Evolutionary conservation across 2,113 vertebrate genomes (phyloP), one percentile per base, ranked within the genome.

Genomic region (Eudyptes chrysolophus): DNA sequence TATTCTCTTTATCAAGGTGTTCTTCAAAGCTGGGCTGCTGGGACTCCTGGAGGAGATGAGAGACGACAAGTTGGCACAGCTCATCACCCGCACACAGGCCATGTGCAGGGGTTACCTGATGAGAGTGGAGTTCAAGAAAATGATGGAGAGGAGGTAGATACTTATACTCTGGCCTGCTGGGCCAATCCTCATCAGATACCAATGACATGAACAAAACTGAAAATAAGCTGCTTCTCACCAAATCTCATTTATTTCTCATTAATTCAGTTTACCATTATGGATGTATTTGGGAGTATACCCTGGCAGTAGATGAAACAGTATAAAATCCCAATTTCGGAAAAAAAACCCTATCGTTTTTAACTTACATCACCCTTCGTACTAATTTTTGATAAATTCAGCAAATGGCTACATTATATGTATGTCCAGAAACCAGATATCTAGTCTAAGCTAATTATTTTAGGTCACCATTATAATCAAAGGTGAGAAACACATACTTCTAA

Each of bases 51-150:
- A 99, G 87, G 99, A 99, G 97, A 98, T 99, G 99, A 98, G 99
- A 84, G 98, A 99, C 97, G 99, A 99, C 9, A 99, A 99, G 91
- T 94, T 99, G 85, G 99, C 99, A 64, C 85, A 98, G 87, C 97
- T 99, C 94, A 99, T 99, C 89, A 99, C 99, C 70, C 99, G 99
- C 97, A 99, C 99, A 46, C 99, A 99, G 62, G 99, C 99, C 32
- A 87, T 96, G 82, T 98, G 99, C 62, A 98, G 99, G 89, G 99
- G 99, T 8, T 93, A 89, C 93, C 97, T 99, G 61, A 98, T 99
- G 96, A 99, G 99, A 89, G 94, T 98, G 64, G 99, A 99, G 84
- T 99, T 98, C 96, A 98, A 97, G 93, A 99, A 99, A 95, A 99
- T 99, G 96, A 97, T 99, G 93, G 99, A 99, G 34, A 97, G 99